These are phyloP conservation scores for Temnothorax nylanderi DNA, from an alignment of 1,140 invertebrate species.

Conservation along the genomic window DNA sequence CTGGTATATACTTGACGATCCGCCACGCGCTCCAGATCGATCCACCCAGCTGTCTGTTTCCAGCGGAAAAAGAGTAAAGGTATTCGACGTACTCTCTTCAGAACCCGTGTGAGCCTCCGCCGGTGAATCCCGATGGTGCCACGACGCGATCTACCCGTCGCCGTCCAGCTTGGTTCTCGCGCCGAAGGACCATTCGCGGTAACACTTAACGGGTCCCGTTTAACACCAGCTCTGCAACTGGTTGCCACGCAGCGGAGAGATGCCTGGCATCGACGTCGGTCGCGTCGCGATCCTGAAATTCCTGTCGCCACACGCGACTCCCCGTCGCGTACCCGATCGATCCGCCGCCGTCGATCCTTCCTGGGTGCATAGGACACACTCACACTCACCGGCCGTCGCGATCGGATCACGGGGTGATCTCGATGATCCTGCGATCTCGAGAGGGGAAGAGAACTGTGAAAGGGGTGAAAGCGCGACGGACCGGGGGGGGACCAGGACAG, in stretches of 20 bases:
- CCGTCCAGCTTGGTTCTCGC: neutral
- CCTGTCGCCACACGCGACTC: constrained; percentile 22
- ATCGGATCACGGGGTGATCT: constrained; percentile 6
- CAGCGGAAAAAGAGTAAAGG: neutral
- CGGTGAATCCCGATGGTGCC: neutral
- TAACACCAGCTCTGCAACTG: constrained; percentile 28
- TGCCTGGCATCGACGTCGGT: constrained; percentile 6
- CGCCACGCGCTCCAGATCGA: constrained; percentile 34
- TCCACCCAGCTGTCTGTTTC: neutral
- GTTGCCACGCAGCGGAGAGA: constrained; percentile 21
- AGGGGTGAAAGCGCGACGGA: constrained; percentile 4
- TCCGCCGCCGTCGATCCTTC: constrained; percentile 47
- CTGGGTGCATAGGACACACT: constrained; percentile 22
- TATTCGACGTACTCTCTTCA: neutral
- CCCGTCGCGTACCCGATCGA: constrained; percentile 45
- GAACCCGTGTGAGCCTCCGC: constrained; percentile 5
- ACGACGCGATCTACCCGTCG: neutral
- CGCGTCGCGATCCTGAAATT: constrained; percentile 33
- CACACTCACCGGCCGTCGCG: constrained; percentile 21
- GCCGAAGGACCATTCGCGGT: constrained; percentile 14
- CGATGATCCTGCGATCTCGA: constrained; percentile 22
- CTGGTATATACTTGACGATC: neutral
- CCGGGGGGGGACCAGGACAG: neutral
- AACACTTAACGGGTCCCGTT: neutral
- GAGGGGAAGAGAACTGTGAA: neutral